These are phyloP conservation scores for Sipha flava DNA, from an alignment of 1,140 invertebrate genomes.

Conservation along the genomic window DNA sequence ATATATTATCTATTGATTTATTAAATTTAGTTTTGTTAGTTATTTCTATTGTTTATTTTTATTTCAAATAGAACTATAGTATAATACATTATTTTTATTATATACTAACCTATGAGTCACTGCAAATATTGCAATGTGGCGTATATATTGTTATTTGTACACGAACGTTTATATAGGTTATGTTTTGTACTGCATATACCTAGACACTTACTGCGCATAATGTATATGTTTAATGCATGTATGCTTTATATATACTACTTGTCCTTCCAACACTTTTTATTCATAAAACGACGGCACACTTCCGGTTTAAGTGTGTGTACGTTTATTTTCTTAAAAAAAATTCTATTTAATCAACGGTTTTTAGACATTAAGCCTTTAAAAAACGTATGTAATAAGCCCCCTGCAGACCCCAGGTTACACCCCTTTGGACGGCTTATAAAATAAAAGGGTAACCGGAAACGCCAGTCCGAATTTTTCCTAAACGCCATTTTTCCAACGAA, in stretches of 20 bases:
- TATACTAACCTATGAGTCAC: no score
- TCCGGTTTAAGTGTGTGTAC: conserved; percentile 24
- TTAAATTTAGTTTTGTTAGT: no score
- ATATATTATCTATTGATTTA: no score
- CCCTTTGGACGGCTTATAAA: not conserved
- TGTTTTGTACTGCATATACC: not conserved
- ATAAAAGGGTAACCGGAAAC: conserved; percentile 33
- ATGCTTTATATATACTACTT: no score
- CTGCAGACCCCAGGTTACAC: conserved; percentile 2
- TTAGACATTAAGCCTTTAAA: conserved; percentile 17
- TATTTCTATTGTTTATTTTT: no score
- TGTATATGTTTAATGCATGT: no score
- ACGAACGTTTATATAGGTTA: not conserved
- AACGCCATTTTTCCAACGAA: conserved; percentile 29
- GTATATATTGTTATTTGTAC: not conserved
- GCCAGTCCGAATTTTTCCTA: conserved; percentile 31
- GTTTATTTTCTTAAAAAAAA: conserved; percentile 2
- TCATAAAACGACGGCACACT: conserved; percentile 26
- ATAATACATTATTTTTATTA: no score
- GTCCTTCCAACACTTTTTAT: conserved; percentile 15
- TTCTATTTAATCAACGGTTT: conserved; percentile 28
- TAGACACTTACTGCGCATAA: not conserved
- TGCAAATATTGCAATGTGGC: not conserved
- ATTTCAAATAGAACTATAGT: no score
- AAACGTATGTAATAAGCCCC: conserved; percentile 25